Evolutionary conservation across 2,888 invertebrate genomes (phyloP), one percentile per base, ranked within the genome.

Genomic region (Tridacna crocea): DNA sequence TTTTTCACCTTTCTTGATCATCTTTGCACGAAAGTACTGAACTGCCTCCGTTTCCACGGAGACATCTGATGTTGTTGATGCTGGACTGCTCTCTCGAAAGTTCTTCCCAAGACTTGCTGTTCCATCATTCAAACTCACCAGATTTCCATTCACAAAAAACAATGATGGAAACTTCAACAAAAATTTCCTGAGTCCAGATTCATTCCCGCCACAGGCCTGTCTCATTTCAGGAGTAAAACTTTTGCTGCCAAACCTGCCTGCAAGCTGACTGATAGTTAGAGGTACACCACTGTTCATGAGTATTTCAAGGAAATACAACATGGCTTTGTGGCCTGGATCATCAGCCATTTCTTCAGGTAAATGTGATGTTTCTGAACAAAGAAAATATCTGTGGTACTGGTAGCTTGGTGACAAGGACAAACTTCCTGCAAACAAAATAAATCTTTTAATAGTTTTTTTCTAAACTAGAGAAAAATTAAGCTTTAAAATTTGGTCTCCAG

Each of bases 161-260:
- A 99, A 96, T 86, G 98, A 97, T 91, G 99, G 99, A 96, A 99
- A 99, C 95, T 99, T 98, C 79, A 97, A 96, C 93, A 99, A 96
- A 95, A 99, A 99, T 95, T 99, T 99, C 95, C 98, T 98, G 83
- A 99, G 96, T 79, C 99, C 98, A 75, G 91, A 98, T 95, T 99
- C 99, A 90, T 98, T 98, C 91, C 98, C 98, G 89, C 99, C 95
- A 72, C 95, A 95, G 66, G 95, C 95, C 65, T 92, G 90, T 65
- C 94, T 89, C 99, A 99, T 99, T 95, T 99, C 99, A 95, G 98
- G 98, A 36, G 99, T 99, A 95, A 99, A 99, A 90, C 98, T 99
- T 95, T 99, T 98, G 90, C 99, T 99, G 93, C 99, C 99, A 95
- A 99, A 99, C 95, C 99, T 99, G 95, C 99, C 99, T 94, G 98